Base-by-base conservation (phyloP, 2,888 invertebrate genomes). In the Drosophila nr. fundita region DNA sequence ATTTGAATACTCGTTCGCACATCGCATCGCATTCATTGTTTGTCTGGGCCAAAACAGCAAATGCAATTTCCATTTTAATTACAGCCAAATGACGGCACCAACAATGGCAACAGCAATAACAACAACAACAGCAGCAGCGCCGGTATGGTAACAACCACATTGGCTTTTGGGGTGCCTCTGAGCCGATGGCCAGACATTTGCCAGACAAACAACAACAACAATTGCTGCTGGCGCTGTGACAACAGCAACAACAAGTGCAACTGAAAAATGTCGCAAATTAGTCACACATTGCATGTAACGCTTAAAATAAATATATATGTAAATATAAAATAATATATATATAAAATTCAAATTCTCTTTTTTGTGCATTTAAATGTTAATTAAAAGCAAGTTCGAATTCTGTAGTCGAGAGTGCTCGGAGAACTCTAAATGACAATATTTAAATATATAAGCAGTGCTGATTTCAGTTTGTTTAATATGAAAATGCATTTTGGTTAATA, bases 31-130 rank as follows among this genome's bases (percentile, higher is more conserved):
- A 82, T 80, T 80, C 67, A 82, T 80, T 80, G 82, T 83, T 68
- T 63, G 68, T 75, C 66, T 75, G 67, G 80, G 57, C 79, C 42
- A 57, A 66, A 45, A 64, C 78, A 77, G 78, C 71, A 85, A 90
- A 89, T 87, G 90, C 89, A 89, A 89, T 87, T 87, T 87, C 77
- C 90, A 87, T 87, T 87, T 87, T 90, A 87, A 90, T 87, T 89
- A 87, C 87, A 76, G 69, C 80, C 78, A 80, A 88, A 76, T 74
- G 82, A 68, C 82, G 81, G 63, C 72, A 71, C 42, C 73, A 72
- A 62, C 72, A 70, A 40, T 62, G 60, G 29, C 60, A 59, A 15
- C 58, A 64, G 29, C 60, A 59, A 15, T 55, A 64, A 45, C 70
- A 73, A 40, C 73, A 73, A 59, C 73, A 66, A 48, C 38, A 52